phyloP scores from a whole-genome alignment of 2,113 vertebrate species.

The Camelus dromedarius region DNA sequence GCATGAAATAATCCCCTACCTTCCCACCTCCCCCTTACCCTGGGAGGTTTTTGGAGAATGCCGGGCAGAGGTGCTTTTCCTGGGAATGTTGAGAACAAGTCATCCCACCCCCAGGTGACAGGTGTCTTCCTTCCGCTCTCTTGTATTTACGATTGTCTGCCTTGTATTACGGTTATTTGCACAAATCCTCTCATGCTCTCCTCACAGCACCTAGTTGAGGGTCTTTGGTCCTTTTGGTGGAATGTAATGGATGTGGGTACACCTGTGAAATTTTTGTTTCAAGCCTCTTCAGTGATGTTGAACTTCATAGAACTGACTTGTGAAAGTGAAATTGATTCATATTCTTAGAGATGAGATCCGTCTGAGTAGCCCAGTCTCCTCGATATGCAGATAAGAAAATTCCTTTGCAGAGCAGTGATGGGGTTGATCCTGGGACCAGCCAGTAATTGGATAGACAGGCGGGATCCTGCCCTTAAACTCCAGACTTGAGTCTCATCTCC shows the following conservation, averaged over 20 bases:
- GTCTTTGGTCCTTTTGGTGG: not conserved
- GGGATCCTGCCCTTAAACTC: not conserved
- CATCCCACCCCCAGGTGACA: not conserved
- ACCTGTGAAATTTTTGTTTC: not conserved
- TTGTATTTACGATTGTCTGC: not conserved
- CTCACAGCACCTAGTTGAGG: not conserved
- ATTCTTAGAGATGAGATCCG: not conserved
- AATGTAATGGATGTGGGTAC: not conserved
- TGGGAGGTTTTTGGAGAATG: not conserved
- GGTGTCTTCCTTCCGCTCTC: too few relatives aligned
- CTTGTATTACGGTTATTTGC: not conserved
- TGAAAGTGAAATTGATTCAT: not conserved
- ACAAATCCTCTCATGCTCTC: not conserved
- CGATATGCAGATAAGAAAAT: not conserved
- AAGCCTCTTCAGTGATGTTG: not conserved
- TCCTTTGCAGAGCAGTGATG: not conserved
- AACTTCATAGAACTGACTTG: not conserved
- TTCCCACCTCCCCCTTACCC: not conserved
- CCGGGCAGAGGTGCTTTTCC: not conserved
- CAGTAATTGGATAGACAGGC: too few relatives aligned
- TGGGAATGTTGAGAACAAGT: not conserved
- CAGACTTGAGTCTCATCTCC: not conserved
- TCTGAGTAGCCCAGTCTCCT: not conserved
- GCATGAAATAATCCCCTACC: not conserved
- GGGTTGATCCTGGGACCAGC: too few relatives aligned